Base-by-base conservation (phyloP, 2,797 vertebrate species). In the Argyrosomus regius region DNA sequence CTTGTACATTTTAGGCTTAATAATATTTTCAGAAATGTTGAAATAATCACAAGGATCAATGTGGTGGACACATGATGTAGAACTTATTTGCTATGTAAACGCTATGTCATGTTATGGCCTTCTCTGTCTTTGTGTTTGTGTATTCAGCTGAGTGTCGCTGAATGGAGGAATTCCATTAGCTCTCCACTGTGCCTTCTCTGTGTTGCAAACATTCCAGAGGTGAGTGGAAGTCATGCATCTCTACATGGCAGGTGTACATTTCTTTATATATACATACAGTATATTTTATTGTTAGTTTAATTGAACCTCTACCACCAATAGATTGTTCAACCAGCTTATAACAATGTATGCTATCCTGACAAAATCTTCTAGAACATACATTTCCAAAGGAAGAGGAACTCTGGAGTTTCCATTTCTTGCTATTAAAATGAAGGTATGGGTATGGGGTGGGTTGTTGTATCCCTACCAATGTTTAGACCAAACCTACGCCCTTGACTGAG, bases 91-190 rank as follows among this genome's bases (percentile, higher is more conserved):
- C 60, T 50, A 2, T 71, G 31, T 78, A 46, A 70, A 68, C 62
- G 60, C 31, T 24, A 3, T n/a, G 41, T 14, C n/a, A 35, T 8
- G 35, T 46, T 11, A 18, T 16, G 49, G 45, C 49, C 20, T 8
- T 28, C 60, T 52, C 26, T 13, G 39, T 39, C 35, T 18, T 35
- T 35, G 31, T 14, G 11, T 58, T 61, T 83, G 74, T 84, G 65
- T 71, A 39, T 61, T 71, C 62, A 83, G 77, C 67, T 84, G 77
- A 72, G 49, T 45, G 60, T 50, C 24, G 39, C 58, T 66, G 61
- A 43, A 65, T 10, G 14, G 14, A 69, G 48, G 22, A 41, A 61
- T 72, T 76, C 61, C 56, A 61, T 16, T 48, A 48, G 43, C 41
- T n/a, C 39, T 64, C 16, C 65, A 41, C 54, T 53, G 22, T 52